phyloP scores from a whole-genome alignment of 2,113 vertebrate species.

The Cettia cetti region DNA sequence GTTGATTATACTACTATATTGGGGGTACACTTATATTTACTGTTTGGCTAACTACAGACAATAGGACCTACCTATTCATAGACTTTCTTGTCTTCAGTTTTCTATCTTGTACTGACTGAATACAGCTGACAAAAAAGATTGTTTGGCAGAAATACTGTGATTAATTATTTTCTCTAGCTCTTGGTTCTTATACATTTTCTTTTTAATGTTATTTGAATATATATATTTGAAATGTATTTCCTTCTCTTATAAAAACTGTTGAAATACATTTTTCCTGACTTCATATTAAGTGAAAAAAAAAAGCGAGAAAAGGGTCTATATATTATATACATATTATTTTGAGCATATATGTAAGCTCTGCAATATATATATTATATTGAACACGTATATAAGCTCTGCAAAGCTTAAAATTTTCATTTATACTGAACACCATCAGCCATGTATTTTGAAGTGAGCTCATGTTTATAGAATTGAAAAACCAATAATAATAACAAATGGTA shows the following conservation, averaged over 20 bases:
- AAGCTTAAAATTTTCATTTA: not conserved
- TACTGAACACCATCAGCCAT: not conserved
- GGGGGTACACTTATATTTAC: not conserved
- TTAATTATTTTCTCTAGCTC: not conserved
- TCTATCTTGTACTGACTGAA: not conserved
- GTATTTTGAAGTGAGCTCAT: not conserved
- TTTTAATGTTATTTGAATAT: not conserved
- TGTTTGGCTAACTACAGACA: not conserved
- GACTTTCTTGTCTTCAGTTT: not conserved
- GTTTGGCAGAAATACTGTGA: not conserved
- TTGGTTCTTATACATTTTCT: not conserved
- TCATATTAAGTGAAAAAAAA: not conserved
- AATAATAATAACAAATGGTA: not conserved
- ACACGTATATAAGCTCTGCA: not conserved
- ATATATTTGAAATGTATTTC: not conserved
- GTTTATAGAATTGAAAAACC: not conserved
- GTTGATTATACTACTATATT: not conserved
- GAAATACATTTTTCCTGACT: not conserved
- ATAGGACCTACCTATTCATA: not conserved
- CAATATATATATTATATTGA: not conserved
- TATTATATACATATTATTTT: not conserved
- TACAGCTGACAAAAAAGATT: not conserved
- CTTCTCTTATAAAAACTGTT: not conserved
- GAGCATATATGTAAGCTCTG: not conserved
- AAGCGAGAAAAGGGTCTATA: not conserved